Base-by-base conservation (phyloP, 1,140 invertebrate species). In the Zophobas morio region DNA sequence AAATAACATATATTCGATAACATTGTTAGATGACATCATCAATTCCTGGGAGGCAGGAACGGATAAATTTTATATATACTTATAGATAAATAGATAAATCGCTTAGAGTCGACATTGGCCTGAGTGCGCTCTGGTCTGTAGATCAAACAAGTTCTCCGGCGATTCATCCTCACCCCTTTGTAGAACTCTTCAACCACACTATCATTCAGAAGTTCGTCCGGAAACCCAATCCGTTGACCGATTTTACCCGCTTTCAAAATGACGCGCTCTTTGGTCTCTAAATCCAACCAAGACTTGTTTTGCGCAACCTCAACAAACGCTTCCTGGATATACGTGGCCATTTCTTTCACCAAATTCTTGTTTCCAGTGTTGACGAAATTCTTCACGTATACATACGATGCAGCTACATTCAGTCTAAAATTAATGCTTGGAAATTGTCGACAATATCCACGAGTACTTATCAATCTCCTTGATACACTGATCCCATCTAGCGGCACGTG, bases 271-370 rank as follows among this genome's bases (percentile, higher is more conserved):
- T 85, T 87, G 0, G 93, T 93, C 4, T 87, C 85, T 8, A 86
- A 82, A 80, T 93, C 92, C 87, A 94, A 89, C 93, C 93, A 94
- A 37, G 90, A 87, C 6, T 89, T 87, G 72, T 89, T 87, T 39
- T 88, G 82, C 0, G 94, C 82, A 1, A 91, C 85, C 42, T 85
- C 81, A 1, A 86, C 80, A 40, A 89, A 87, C n/a, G 91, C 88
- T 33, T 87, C 81, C 37, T 89, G 85, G n/a, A 94, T 90, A 80
- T 89, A 90, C 70, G 84, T 77, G 1, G 92, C 90, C 90, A 93
- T 92, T 54, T 89, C 88, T 49, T 89, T 80, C 0, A 90, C 90
- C 57, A 82, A 85, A 6, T 81, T 83, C 74, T 87, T 86, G 6
- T 86, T 83, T 1, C 82, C 84, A 57, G 86, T 85, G 51, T 87